These are phyloP conservation scores for Falco columbarius DNA, from an alignment of 2,797 vertebrate species.

Conservation along the genomic window DNA sequence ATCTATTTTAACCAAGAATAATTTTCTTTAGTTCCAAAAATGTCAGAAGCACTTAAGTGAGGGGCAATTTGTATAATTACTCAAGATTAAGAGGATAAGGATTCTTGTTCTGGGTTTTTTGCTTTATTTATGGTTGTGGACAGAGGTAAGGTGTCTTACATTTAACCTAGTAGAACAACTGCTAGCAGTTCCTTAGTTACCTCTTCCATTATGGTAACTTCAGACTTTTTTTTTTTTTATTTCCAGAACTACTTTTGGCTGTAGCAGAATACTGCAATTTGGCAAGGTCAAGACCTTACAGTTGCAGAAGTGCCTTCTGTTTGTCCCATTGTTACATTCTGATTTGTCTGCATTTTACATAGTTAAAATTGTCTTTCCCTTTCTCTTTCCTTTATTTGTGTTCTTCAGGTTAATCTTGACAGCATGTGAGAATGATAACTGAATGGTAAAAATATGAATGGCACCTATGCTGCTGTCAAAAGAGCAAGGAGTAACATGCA, in stretches of 20 bases:
- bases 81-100: conserved; percentile 10
- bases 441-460: not conserved
- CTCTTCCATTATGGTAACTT: not conserved
- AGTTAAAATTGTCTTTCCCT: not conserved
- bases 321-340: not conserved
- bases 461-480: not conserved
- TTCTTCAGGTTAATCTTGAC: conserved; percentile 33
- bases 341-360: not conserved
- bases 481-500: not conserved
- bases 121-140: not conserved
- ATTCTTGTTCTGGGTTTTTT: not conserved
- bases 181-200: not conserved
- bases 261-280: not conserved
- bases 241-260: not conserved
- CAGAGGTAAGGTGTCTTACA: not conserved
- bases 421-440: not conserved
- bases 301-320: not conserved
- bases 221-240: not conserved
- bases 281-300: not conserved
- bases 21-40: conserved; percentile 4
- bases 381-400: not conserved
- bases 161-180: not conserved
- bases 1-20: not conserved
- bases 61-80: not conserved
- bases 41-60: not conserved